phyloP scores from a whole-genome alignment of 2,113 vertebrate species.

The Oncorhynchus keta region DNA sequence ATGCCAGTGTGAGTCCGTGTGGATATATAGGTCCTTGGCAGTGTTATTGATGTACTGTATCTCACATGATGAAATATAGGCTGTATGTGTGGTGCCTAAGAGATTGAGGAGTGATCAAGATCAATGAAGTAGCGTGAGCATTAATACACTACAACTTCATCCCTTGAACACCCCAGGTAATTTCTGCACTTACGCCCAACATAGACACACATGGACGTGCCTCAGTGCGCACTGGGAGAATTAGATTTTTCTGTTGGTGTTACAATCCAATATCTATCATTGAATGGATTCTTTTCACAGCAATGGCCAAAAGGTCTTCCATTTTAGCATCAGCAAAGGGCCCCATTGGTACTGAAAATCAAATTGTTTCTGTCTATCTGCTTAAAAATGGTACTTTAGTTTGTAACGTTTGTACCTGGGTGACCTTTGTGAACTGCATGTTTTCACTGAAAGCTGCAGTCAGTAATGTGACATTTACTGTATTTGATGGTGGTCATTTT shows the following conservation, averaged over 20 bases:
- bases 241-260: slow-evolving; percentile 67
- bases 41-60: slow-evolving; percentile 58
- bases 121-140: slow-evolving; percentile 61
- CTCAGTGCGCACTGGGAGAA: slow-evolving; percentile 50
- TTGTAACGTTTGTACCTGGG: neutral
- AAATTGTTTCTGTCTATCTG: slow-evolving; percentile 7
- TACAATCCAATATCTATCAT: slow-evolving; percentile 57
- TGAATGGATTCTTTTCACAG: slow-evolving; percentile 54
- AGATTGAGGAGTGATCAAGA: slow-evolving; percentile 62
- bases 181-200: slow-evolving; percentile 41
- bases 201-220: slow-evolving; percentile 50
- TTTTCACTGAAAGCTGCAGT: neutral
- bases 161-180: slow-evolving; percentile 44
- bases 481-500: neutral
- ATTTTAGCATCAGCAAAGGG: slow-evolving; percentile 24
- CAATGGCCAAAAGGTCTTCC: slow-evolving; percentile 43
- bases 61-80: slow-evolving; percentile 68
- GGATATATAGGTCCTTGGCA: slow-evolving; percentile 44
- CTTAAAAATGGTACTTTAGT: slow-evolving; percentile 12
- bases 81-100: slow-evolving; percentile 42
- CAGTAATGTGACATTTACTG: neutral
- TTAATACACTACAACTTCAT: slow-evolving; percentile 56
- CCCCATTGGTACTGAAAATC: slow-evolving; percentile 9
- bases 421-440: neutral
- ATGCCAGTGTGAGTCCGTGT: slow-evolving; percentile 44